Conservation (phyloP, 2,113 vertebrate species). For the Mus spicilegus region DNA sequence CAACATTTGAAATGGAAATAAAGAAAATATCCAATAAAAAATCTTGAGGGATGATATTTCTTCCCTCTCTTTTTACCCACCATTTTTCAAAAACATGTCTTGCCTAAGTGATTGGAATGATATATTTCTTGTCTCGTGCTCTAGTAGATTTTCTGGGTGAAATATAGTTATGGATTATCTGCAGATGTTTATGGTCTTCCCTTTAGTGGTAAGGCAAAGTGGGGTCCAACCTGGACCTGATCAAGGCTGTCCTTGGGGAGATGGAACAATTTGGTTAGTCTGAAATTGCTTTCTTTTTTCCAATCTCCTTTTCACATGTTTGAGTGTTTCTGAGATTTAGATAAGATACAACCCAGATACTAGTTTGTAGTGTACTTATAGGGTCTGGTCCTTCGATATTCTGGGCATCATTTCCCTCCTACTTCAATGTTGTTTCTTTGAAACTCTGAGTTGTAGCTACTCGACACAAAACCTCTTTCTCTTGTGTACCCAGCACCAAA, state of each 20-base stretch:
- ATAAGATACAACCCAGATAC: background rate
- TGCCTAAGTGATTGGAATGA: background rate
- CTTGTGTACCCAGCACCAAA: background rate
- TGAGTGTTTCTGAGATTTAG: background rate
- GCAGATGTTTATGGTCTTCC: background rate
- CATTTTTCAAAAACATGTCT: background rate
- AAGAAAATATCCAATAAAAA: background rate
- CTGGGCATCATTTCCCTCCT: background rate
- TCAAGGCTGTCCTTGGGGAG: background rate
- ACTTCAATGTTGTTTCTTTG: background rate
- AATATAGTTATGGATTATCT: background rate
- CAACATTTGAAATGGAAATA: too few species aligned
- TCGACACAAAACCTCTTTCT: background rate
- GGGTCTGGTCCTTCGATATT: background rate
- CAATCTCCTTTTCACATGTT: background rate
- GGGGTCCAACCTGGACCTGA: too few species aligned
- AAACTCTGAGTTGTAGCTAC: background rate
- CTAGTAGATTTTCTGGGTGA: background rate
- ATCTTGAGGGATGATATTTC: background rate
- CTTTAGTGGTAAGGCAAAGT: background rate
- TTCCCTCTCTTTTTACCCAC: background rate
- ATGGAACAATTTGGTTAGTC: background rate
- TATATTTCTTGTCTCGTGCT: background rate
- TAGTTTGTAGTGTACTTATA: background rate
- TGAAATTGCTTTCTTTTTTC: background rate